These are phyloP conservation scores for Myocastor coypus DNA, from an alignment of 2,113 vertebrate genomes.

Conservation along the genomic window DNA sequence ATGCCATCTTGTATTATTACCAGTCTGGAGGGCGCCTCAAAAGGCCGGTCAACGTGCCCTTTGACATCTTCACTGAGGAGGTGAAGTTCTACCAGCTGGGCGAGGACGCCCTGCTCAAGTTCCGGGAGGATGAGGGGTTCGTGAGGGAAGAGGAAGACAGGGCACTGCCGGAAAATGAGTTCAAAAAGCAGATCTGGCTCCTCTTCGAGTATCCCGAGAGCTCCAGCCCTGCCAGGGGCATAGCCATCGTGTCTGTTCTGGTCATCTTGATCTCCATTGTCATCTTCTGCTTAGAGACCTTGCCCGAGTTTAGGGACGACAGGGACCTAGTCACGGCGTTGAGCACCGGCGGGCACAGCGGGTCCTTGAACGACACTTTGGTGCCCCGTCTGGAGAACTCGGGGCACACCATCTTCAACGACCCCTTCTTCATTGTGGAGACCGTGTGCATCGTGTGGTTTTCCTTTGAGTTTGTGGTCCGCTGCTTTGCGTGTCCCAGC, in stretches of 20 bases:
- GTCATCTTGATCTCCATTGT: slow-evolving; percentile 99
- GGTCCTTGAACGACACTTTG: slow-evolving; percentile 87
- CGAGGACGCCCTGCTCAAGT: slow-evolving; percentile 97
- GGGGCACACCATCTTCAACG: slow-evolving; percentile 96
- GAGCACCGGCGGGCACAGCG: slow-evolving; percentile 76
- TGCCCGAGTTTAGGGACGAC: slow-evolving; percentile 97
- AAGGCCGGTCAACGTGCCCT: slow-evolving; percentile 96
- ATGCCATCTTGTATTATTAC: slow-evolving; percentile 98
- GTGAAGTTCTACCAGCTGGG: slow-evolving; percentile 99
- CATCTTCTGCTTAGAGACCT: slow-evolving; percentile 98
- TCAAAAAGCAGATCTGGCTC: slow-evolving; percentile 98
- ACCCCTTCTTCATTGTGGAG: slow-evolving; percentile 99
- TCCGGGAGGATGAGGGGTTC: slow-evolving; percentile 98
- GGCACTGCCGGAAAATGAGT: slow-evolving; percentile 95
- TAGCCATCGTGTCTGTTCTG: slow-evolving; percentile 97
- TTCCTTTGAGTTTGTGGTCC: slow-evolving; percentile 98
- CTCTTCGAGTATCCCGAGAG: slow-evolving; percentile 99
- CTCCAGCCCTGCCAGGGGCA: slow-evolving; percentile 96
- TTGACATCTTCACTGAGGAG: slow-evolving; percentile 98
- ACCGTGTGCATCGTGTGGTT: slow-evolving; percentile 99
- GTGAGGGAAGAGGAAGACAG: slow-evolving; percentile 97
- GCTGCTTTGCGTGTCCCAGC: slow-evolving; percentile 97
- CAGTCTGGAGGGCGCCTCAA: slow-evolving; percentile 97
- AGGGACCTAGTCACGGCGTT: slow-evolving; percentile 91
- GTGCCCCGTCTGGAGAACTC: slow-evolving; percentile 83